Conservation (phyloP, 2,113 vertebrate species). For the Pseudorhombus dupliciocellatus region DNA sequence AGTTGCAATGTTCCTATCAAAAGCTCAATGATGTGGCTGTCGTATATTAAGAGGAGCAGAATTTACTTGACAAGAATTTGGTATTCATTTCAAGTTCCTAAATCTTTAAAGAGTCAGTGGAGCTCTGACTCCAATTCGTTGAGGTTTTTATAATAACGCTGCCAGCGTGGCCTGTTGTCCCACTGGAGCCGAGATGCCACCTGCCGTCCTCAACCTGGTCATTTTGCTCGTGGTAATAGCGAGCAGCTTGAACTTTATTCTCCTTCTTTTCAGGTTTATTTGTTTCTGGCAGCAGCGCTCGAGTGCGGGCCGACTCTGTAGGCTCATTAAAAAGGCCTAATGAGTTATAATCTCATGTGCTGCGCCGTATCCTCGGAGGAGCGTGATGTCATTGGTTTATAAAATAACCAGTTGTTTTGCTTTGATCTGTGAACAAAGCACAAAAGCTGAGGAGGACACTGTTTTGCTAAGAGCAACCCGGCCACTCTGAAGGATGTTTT, state of each 20-base stretch:
- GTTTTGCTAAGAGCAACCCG: slow-evolving; percentile 59
- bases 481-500: slow-evolving; percentile 65
- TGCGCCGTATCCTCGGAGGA: slow-evolving; percentile 47
- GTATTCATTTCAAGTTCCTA: slow-evolving; percentile 16
- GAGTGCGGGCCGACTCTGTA: slow-evolving; percentile 10
- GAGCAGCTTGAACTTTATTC: slow-evolving; percentile 27
- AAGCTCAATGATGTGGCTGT: slow-evolving; percentile 14
- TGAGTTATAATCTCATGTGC: slow-evolving; percentile 48
- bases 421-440: slow-evolving; percentile 68
- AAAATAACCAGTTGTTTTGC: slow-evolving; percentile 61
- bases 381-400: slow-evolving; percentile 61
- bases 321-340: slow-evolving; percentile 42
- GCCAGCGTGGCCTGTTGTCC: slow-evolving; percentile 5
- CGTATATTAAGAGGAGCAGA: slow-evolving; percentile 20
- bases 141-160: slow-evolving; percentile 7
- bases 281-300: not conserved
- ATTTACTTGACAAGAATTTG: slow-evolving; percentile 12
- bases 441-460: slow-evolving; percentile 36
- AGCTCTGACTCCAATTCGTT: not conserved
- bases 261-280: slow-evolving; percentile 11
- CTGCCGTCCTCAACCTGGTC: slow-evolving; percentile 38
- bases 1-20: not conserved
- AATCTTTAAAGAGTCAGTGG: slow-evolving; percentile 7
- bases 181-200: slow-evolving; percentile 16
- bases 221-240: slow-evolving; percentile 27